Base-by-base conservation (phyloP, 92 coral and sea anemone genomes). In the Epizoanthus rinbou region DNA sequence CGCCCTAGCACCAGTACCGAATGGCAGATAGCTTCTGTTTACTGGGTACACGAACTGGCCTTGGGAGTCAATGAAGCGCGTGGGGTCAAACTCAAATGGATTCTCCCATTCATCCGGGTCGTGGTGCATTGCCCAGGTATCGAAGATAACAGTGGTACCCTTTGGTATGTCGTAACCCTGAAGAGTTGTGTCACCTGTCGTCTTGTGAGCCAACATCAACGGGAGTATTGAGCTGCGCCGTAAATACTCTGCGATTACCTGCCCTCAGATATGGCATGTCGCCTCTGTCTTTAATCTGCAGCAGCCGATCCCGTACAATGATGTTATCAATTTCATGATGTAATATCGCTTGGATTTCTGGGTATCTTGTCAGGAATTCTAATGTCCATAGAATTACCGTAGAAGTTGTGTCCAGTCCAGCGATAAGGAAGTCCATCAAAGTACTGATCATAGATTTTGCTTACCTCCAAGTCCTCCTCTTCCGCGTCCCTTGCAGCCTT, bases 111-210 rank as follows among this genome's bases (percentile, higher is more conserved):
- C 91, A 18, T 86, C 89, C 45, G 91, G 89, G 74, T 94, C 96
- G 68, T 92, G 93, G 65, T 94, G 95, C 75, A 94, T 94, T 21
- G 90, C 91, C 98, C 98, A 94, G 75, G 89, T 91, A 57, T 94
- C 92, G 69, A 94, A 76, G 39, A 94, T 71, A 57, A 94, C 94
- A 0, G 90, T 65, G 5, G 98, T 94, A 75, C 80, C 94, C 80
- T 92, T 86, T 10, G 98, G 95, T 41, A 94, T 88, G 39, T 83
- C 91, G 81, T 79, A 92, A 16, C 91, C 94, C 9, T 84, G 83
- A 56, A 94, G 71, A 5, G 81, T 65, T 19, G 98, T 94, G 81
- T 94, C 96, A 39, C 85, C 80, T 37, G 98, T 94, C 7, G 95
- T 93, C 53, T 92, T 87, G 83, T 94, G 98, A 10, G 88, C 95